Conservation (phyloP, 2,888 invertebrate species). For the Trissolcus brochymenae region DNA sequence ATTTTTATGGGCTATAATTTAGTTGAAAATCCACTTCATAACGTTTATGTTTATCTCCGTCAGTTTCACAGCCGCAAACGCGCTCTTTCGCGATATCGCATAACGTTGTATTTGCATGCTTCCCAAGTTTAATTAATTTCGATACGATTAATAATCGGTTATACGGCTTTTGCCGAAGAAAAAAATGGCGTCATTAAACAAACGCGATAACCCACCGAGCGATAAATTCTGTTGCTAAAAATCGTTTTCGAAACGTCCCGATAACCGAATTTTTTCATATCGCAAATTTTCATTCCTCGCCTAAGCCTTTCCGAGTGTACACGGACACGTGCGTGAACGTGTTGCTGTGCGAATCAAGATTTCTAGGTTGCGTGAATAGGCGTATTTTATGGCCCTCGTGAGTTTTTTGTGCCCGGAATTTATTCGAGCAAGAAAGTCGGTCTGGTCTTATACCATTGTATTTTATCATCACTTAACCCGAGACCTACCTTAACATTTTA, state of each 20-base stretch:
- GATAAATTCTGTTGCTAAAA: conserved; percentile 28
- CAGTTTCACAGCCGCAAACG: conserved; percentile 45
- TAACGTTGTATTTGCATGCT: conserved; percentile 74
- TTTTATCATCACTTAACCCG: conserved; percentile 75
- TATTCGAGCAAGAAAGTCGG: conserved; percentile 72
- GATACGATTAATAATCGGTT: conserved; percentile 74
- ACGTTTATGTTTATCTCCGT: conserved; percentile 56
- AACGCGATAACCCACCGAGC: conserved; percentile 40
- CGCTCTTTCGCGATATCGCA: conserved; percentile 64
- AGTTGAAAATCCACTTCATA: conserved; percentile 67
- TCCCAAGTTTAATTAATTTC: conserved; percentile 75
- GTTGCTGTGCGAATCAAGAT: conserved; percentile 25
- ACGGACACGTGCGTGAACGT: conserved; percentile 4
- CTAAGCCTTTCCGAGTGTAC: conserved; percentile 12
- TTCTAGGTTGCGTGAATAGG: conserved; percentile 43
- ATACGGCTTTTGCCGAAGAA: conserved; percentile 36
- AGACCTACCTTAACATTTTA: conserved; percentile 75
- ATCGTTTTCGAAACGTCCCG: conserved; percentile 37
- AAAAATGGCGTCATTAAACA: conserved; percentile 42
- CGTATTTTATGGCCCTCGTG: conserved; percentile 39
- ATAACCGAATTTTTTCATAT: conserved; percentile 34
- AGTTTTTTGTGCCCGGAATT: conserved; percentile 51
- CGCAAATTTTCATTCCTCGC: conserved; percentile 28
- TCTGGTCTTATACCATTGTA: conserved; percentile 70
- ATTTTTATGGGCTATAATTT: conserved; percentile 73